phyloP scores from a whole-genome alignment of 2,888 invertebrate species.

The Hirtodrosophila duncani region DNA sequence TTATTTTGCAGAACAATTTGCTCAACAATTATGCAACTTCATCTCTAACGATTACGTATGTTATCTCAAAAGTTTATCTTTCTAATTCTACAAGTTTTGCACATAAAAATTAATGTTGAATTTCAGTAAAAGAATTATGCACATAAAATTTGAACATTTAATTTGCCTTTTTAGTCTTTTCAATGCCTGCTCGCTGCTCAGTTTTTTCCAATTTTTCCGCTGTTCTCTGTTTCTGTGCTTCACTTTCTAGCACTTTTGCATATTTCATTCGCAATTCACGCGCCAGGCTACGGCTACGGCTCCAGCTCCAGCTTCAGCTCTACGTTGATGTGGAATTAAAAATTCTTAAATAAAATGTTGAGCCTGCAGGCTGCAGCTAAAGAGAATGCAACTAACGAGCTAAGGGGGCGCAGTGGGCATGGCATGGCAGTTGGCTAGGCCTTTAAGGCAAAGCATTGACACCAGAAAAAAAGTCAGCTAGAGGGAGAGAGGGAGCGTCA shows the following conservation, averaged over 20 bases:
- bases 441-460: slow-evolving; percentile 76
- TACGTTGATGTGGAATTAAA: slow-evolving; percentile 71
- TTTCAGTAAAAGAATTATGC: slow-evolving; percentile 63
- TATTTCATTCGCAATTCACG: slow-evolving; percentile 50
- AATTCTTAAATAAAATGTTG: slow-evolving; percentile 66
- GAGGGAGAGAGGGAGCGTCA: slow-evolving; percentile 8
- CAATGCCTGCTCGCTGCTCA: slow-evolving; percentile 10
- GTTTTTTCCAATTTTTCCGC: background rate
- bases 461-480: slow-evolving; percentile 53
- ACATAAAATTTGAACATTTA: slow-evolving; percentile 65
- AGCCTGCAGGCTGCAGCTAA: slow-evolving; percentile 56
- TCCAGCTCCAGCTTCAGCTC: too few relatives aligned
- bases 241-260: slow-evolving; percentile 46
- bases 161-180: slow-evolving; percentile 56
- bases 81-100: slow-evolving; percentile 48
- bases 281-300: too few relatives aligned
- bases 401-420: slow-evolving; percentile 3
- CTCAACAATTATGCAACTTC: background rate
- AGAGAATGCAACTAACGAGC: slow-evolving; percentile 34
- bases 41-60: slow-evolving; percentile 3
- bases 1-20: too few relatives aligned
- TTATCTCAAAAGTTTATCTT: slow-evolving; percentile 1
- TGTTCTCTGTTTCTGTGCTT: background rate
- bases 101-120: slow-evolving; percentile 69
- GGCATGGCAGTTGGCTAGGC: slow-evolving; percentile 35